Conservation (phyloP, 2,797 vertebrate genomes). For the Amniataba percoides region DNA sequence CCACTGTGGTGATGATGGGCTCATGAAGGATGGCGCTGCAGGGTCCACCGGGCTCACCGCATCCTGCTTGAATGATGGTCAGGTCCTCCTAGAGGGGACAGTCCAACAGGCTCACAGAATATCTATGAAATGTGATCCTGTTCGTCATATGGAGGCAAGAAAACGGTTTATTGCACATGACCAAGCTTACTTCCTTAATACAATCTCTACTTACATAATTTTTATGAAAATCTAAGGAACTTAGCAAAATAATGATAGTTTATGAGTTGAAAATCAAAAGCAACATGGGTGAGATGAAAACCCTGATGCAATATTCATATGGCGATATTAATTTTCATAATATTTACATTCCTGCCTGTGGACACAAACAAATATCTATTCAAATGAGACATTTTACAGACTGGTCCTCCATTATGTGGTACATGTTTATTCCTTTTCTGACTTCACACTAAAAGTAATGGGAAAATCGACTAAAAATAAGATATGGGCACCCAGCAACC, state of each 20-base stretch:
- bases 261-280: background rate
- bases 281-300: background rate
- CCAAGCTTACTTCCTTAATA: background rate
- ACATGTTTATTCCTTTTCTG: background rate
- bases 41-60: conserved; percentile 13
- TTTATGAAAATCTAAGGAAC: background rate
- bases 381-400: conserved; percentile 18
- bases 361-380: conserved; percentile 12
- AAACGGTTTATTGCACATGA: background rate
- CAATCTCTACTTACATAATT: background rate
- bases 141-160: background rate
- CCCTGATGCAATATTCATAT: conserved; percentile 11
- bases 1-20: conserved; percentile 39
- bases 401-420: background rate
- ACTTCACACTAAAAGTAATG: no score
- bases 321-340: background rate
- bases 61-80: conserved; percentile 36
- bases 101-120: background rate
- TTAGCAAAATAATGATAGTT: background rate
- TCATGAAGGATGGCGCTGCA: conserved; percentile 53
- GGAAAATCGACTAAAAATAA: no score
- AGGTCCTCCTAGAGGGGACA: background rate
- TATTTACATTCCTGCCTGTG: conserved; percentile 11
- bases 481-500: no score
- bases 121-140: background rate